phyloP scores from a whole-genome alignment of 30 jellyfish, hydroid and myxozoan species.

The Aurelia aurita region DNA sequence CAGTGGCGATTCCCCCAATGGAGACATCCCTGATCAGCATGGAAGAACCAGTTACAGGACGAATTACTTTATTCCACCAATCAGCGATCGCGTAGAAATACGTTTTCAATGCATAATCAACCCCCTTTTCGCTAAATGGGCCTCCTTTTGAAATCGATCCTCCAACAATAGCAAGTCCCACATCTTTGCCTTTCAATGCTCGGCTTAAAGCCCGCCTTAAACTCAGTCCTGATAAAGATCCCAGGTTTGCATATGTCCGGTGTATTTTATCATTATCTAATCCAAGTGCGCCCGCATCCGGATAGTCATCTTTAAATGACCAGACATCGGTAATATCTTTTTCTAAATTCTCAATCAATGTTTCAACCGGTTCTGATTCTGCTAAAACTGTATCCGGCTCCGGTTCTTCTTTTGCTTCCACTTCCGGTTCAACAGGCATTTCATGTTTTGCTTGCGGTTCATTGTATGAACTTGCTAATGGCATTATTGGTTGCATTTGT shows the following conservation, averaged over 20 bases:
- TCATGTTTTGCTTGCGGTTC: conserved; percentile 69
- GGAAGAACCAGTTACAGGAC: conserved; percentile 99
- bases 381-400: conserved; percentile 83
- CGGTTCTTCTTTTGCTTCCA: conserved; percentile 79
- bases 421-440: conserved; percentile 59
- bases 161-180: conserved; percentile 98
- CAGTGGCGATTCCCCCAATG: conserved; percentile 99
- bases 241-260: conserved; percentile 96
- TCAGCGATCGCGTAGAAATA: conserved; percentile 98
- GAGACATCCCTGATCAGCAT: conserved; percentile 98
- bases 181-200: conserved; percentile 99
- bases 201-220: conserved; percentile 91
- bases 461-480: conserved; percentile 14
- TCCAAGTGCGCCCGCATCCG: conserved; percentile 96
- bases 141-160: conserved; percentile 99
- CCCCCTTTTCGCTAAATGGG: conserved; percentile 99
- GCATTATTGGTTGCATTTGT: conserved; percentile 48
- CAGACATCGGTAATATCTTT: conserved; percentile 98
- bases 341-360: conserved; percentile 93
- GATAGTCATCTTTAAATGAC: conserved; percentile 90
- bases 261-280: conserved; percentile 97
- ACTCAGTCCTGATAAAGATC: conserved; percentile 95
- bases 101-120: conserved; percentile 91
- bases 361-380: conserved; percentile 94
- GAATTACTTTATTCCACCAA: conserved; percentile 98